These are phyloP conservation scores for Axinella damicornis DNA, from an alignment of 37 sponge, comb jelly and placozoan genomes.

Conservation along the genomic window DNA sequence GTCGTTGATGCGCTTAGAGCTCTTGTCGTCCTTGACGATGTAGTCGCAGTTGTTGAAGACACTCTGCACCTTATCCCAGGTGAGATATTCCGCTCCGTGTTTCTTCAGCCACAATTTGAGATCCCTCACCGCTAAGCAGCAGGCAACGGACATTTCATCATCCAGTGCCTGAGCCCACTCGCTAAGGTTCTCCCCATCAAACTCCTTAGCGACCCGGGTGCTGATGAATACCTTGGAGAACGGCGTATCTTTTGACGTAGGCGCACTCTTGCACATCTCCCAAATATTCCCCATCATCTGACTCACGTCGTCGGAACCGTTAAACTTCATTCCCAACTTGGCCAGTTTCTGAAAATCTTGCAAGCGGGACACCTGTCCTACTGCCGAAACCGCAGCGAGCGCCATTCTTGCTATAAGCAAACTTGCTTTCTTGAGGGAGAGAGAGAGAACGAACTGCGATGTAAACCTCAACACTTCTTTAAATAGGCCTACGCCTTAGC, in stretches of 20 bases:
- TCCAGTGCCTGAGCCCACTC: conserved; percentile 26
- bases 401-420: conserved; percentile 16
- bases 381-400: conserved; percentile 3
- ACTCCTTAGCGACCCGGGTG: not conserved
- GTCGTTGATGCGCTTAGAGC: conserved; percentile 14
- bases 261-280: not conserved
- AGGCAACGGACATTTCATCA: conserved; percentile 16
- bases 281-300: conserved; percentile 6
- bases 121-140: conserved; percentile 12
- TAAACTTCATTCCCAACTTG: not conserved
- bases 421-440: no score
- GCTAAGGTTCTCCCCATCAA: not conserved
- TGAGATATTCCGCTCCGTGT: conserved; percentile 12
- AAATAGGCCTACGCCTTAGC: no score
- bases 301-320: not conserved
- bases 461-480: no score
- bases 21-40: conserved; percentile 4
- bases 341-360: not conserved
- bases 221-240: conserved; percentile 14
- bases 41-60: conserved; percentile 21
- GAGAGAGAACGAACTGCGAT: no score
- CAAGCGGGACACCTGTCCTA: not conserved
- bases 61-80: conserved; percentile 1
- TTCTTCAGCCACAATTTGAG: not conserved
- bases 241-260: not conserved